Evolutionary conservation across 92 coral and sea anemone genomes (phyloP), one percentile per base, ranked within the genome.

Genomic region (Scolanthus callimorphus): DNA sequence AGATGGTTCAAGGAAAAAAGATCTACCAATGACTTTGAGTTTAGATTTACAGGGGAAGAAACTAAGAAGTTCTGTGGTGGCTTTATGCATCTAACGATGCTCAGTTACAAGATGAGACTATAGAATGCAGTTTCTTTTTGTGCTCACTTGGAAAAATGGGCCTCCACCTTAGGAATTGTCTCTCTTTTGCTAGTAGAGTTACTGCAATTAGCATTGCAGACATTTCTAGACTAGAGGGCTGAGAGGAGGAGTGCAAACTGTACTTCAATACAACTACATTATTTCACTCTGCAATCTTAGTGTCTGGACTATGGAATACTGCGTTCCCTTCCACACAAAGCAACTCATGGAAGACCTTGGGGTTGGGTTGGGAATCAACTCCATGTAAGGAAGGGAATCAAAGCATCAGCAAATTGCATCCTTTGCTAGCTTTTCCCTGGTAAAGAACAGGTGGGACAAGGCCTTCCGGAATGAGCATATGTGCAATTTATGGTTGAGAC

Each of bases 241-340:
- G 6, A 15, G 15, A 34, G 15, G 15, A 15, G 15, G 43, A 34
- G 15, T 34, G 43, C 15, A 51, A 19, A 51, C 72, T 30, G 1
- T 73, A 73, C 61, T 70, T 70, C 43, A 63, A 78, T 43, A 21
- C 65, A 57, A 65, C 74, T 43, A 51, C 85, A 27, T 29, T 71
- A 13, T 79, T 50, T 59, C 74, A 62, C 23, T 27, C 65, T 22
- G 70, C 39, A 17, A 81, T 24, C 68, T 81, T 0, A 75, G 88
- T 75, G 83, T 81, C 12, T 81, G 86, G 73, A 81, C 83, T 49
- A 71, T 82, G 73, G 80, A 84, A 49, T 60, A 82, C 60, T 71
- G 74, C 60, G 79, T 82, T 20, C 89, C 83, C 28, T 69, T 77
- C 41, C 89, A 76, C 50, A 65, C 79, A 69, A 64, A 76, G 50